Base-by-base conservation (phyloP, 2,888 invertebrate species). In the Strigamia maritima region DNA sequence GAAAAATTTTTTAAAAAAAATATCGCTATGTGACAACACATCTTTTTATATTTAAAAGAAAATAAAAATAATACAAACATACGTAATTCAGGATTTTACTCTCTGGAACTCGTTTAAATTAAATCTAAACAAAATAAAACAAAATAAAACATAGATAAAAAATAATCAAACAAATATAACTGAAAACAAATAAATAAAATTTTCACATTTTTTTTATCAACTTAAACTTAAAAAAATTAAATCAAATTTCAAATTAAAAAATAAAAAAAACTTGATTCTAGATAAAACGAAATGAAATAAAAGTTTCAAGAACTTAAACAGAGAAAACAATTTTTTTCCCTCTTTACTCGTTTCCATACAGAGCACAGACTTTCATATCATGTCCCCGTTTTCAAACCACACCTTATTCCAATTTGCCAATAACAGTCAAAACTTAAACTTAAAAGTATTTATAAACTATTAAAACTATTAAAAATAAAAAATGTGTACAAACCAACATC, bases 401-500 rank as follows among this genome's bases (percentile, higher is more conserved):
- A 44, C 44, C 44, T 44, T 6, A 44, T 44, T 44, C 14, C 44
- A 44, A 8, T 44, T 44, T 16, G 12, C 12, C 44, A 44, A 44
- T 44, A 14, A 44, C 44, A 14, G 3, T 44, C 12, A 44, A n/a
- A n/a, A 44, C 44, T 10, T 44, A 44, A 44, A 44, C 14, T 44
- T 70, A 70, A 24, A 14, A 70, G 19, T 19, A 26, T 16, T 1
- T 70, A 19, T 4, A n/a, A 14, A 26, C n/a, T 12, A 2, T 70
- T 70, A 24, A 22, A 75, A 75, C 75, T 12, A 28, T 16, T 19
- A 14, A 6, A 75, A 38, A 10, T 24, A 2, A 31, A 16, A 4
- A 26, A 75, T 79, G 76, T 74, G 4, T 70, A 28, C 28, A 70
- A 49, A 80, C 80, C 80, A 49, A 80, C 77, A 75, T 80, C 80